Percentiles rank a stretch among this genome's conserved stretches.
These are phyloP conservation scores for Lasioglossum oenotherae DNA, from an alignment of 2,888 invertebrate species.

Conservation along the genomic window DNA sequence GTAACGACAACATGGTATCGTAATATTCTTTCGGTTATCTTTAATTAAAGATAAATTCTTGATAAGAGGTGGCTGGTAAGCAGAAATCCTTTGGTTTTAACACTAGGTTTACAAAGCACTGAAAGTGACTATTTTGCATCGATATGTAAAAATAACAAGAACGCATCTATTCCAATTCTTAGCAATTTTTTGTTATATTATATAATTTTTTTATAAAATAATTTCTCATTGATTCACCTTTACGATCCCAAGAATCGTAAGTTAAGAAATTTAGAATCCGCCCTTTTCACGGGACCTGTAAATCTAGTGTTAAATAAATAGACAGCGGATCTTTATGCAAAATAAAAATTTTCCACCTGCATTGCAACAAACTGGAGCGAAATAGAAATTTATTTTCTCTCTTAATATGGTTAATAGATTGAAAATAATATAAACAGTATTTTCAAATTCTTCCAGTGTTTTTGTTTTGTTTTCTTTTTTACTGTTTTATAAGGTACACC, in stretches of 20 bases:
- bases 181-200: background rate
- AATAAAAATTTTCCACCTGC: too few relatives aligned
- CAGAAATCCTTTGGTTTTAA: conserved; percentile 5
- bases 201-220: background rate
- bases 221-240: background rate
- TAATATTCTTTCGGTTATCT: conserved; percentile 47
- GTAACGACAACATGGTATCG: conserved; percentile 51
- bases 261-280: too few relatives aligned
- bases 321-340: too few relatives aligned
- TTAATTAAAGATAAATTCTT: conserved; percentile 62
- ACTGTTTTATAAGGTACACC: too few relatives aligned
- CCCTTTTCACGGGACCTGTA: background rate
- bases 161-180: background rate
- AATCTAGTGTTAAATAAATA: background rate
- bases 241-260: background rate
- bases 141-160: background rate
- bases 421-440: too few relatives aligned
- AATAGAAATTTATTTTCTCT: too few relatives aligned
- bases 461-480: too few relatives aligned
- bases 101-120: background rate
- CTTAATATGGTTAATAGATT: too few relatives aligned
- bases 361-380: too few relatives aligned
- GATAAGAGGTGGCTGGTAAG: conserved; percentile 40
- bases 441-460: too few relatives aligned
- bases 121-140: background rate